Evolutionary conservation across 2,888 invertebrate species (phyloP), one percentile per base, ranked within the genome.

Genomic region (Cremastobaeus sp.): DNA sequence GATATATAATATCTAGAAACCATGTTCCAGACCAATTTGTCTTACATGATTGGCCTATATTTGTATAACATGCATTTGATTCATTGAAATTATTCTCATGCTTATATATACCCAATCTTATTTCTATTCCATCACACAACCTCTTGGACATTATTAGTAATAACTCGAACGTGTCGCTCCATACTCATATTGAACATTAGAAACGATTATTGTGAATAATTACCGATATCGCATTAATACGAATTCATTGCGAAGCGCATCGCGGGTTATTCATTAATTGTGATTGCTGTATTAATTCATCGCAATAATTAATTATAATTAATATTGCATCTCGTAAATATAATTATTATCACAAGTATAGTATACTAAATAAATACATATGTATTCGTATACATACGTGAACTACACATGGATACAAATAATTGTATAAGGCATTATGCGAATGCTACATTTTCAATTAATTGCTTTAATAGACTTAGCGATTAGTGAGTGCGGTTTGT

Each of bases 241-340:
- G 8, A 39, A 68, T 68, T 62, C 21, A 73, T 55, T 57, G 45
- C 50, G 43, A 60, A 60, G 45, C 45, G 32, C 35, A 35, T 32
- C 34, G 45, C 17, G 50, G 34, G 28, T 48, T 52, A 74, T 57
- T 66, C 43, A 52, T 69, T 48, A 50, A 45, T 64, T 57, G 62
- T 66, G 66, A 66, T 59, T 52, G 25, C 35, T 43, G 39, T 39
- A 64, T 74, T 62, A 59, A 32, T 57, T 64, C 65, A 20, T 72
- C 66, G 59, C 52, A 65, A 69, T 69, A 74, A 69, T 69, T 74
- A 41, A 54, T 69, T 69, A 59, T 65, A 69, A 69, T 74, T 74
- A 65, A 65, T 55, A 65, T 65, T 41, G 65, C 74, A 69, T 59
- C 52, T 68, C 48, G 14, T 69, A 52, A 25, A 41, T 43, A 60